phyloP scores from a whole-genome alignment of 2,797 vertebrate genomes.

The Choloepus didactylus region DNA sequence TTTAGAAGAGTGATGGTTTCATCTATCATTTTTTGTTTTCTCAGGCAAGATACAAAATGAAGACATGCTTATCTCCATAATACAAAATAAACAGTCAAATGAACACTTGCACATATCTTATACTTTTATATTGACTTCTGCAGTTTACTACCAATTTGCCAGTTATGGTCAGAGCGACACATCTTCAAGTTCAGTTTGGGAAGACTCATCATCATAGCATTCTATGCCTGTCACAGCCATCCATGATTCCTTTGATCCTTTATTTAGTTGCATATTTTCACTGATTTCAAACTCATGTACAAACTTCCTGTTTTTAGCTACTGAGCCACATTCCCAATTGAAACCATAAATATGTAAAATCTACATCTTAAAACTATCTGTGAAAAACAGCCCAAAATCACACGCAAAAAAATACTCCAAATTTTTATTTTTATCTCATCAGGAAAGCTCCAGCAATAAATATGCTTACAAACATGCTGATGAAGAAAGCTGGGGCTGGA shows the following conservation, averaged over 20 bases:
- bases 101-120: neutral
- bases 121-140: neutral
- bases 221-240: neutral
- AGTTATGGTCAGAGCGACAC: neutral
- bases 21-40: neutral
- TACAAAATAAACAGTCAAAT: neutral
- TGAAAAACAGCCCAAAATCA: conserved; percentile 57
- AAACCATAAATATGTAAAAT: conserved; percentile 70
- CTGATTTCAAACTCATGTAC: conserved; percentile 60
- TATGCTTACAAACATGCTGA: conserved; percentile 35
- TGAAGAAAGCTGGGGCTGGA: conserved; percentile 47
- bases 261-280: conserved; percentile 59
- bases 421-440: conserved; percentile 74
- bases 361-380: conserved; percentile 73
- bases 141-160: neutral
- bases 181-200: neutral
- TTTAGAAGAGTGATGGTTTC: conserved; percentile 11
- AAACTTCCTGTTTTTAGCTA: conserved; percentile 72
- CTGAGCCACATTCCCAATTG: conserved; percentile 66
- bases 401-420: conserved; percentile 53
- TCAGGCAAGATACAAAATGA: conserved; percentile 21
- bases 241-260: neutral
- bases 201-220: neutral
- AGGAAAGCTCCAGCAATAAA: conserved; percentile 56
- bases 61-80: neutral